A percentile compares a stretch with the other conserved stretches of the same genome.
phyloP scores from a whole-genome alignment of 2,888 invertebrate species.

The Bibio marci region DNA sequence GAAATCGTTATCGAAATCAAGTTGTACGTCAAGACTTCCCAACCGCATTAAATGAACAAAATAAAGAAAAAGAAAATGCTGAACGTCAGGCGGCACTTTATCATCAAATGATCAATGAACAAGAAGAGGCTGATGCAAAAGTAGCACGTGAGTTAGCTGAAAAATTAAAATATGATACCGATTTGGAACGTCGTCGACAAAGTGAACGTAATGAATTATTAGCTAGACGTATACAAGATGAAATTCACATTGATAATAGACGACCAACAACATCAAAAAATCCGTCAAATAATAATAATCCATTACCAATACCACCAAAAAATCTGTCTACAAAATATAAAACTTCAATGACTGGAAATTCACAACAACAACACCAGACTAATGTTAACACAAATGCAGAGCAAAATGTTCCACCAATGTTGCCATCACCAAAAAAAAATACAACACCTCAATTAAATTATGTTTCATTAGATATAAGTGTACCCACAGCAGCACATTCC shows the following conservation, averaged over 20 bases:
- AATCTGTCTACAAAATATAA: neutral
- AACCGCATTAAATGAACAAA: slow-evolving; percentile 54
- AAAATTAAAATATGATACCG: slow-evolving; percentile 38
- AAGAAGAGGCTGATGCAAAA: slow-evolving; percentile 49
- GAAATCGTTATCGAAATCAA: slow-evolving; percentile 57
- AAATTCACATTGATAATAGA: neutral
- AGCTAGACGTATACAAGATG: slow-evolving; percentile 34
- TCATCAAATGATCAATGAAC: slow-evolving; percentile 42
- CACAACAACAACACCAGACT: no score
- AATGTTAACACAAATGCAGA: neutral
- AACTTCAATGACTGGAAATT: neutral
- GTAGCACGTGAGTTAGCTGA: slow-evolving; percentile 50
- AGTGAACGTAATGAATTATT: slow-evolving; percentile 35
- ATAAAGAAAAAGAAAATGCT: slow-evolving; percentile 45
- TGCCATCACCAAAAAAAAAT: neutral
- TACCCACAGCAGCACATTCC: slow-evolving; percentile 4
- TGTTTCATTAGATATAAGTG: slow-evolving; percentile 8
- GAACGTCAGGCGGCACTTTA: slow-evolving; percentile 42
- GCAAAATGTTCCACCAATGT: neutral
- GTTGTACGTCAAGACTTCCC: slow-evolving; percentile 64
- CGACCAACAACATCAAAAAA: slow-evolving; percentile 4
- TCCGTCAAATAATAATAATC: slow-evolving; percentile 6
- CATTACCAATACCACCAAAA: slow-evolving; percentile 4
- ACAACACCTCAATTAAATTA: slow-evolving; percentile 8
- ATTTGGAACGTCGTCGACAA: slow-evolving; percentile 32